These are phyloP conservation scores for Coremacera marginata DNA, from an alignment of 2,888 invertebrate genomes.

Conservation along the genomic window DNA sequence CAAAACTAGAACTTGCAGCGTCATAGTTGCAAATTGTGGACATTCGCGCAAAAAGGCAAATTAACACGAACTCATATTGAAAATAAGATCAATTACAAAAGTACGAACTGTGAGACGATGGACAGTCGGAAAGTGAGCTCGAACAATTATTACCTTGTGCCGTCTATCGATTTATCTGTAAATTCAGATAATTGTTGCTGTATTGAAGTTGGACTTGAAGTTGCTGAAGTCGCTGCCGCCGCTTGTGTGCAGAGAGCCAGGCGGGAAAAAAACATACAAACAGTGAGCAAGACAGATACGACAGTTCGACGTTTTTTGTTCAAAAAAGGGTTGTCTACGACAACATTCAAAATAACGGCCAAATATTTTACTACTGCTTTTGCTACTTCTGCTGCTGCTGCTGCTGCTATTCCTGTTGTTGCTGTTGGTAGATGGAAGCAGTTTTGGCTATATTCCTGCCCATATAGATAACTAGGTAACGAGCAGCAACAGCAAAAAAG, in stretches of 20 bases:
- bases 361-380: slow-evolving; percentile 5
- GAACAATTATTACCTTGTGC: not conserved
- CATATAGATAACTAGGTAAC: slow-evolving; percentile 46
- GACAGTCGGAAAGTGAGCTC: not conserved
- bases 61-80: slow-evolving; percentile 11
- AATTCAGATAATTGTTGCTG: too few relatives aligned
- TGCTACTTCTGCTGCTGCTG: slow-evolving; percentile 6
- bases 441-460: not conserved
- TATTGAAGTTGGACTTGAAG: too few relatives aligned
- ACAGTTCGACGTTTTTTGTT: not conserved
- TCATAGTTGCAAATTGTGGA: slow-evolving; percentile 17
- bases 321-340: slow-evolving; percentile 19
- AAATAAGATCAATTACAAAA: slow-evolving; percentile 29
- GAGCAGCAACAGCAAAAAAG: not conserved
- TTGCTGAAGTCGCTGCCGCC: too few relatives aligned
- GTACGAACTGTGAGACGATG: slow-evolving; percentile 5
- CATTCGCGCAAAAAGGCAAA: slow-evolving; percentile 2
- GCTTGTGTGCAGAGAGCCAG: not conserved
- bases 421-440: slow-evolving; percentile 10
- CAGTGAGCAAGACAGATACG: not conserved
- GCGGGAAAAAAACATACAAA: not conserved
- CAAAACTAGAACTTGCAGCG: not conserved
- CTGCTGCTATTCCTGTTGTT: slow-evolving; percentile 8
- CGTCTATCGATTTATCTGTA: not conserved
- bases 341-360: slow-evolving; percentile 31